Conservation (phyloP, 1,140 invertebrate species). For the Plectus sambesii region DNA sequence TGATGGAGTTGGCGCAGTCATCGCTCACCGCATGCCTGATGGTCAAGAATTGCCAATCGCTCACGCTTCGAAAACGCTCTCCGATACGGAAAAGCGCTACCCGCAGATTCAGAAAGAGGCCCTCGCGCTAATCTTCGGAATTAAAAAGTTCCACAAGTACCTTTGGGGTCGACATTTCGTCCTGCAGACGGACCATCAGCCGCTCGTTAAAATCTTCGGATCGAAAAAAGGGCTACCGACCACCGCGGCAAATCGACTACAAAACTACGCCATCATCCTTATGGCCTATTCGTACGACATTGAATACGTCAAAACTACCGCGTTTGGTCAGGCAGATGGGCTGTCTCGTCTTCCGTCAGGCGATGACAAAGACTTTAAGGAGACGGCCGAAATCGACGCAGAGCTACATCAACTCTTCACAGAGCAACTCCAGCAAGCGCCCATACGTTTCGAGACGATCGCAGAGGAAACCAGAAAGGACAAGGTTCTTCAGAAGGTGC, state of each 20-base stretch:
- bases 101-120: slow-evolving; percentile 53
- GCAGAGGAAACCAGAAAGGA: too few species aligned
- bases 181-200: slow-evolving; percentile 50
- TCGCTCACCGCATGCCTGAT: slow-evolving; percentile 49
- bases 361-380: too few species aligned
- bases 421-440: too few species aligned
- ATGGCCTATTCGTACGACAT: slow-evolving; percentile 32
- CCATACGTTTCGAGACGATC: too few species aligned
- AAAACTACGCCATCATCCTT: slow-evolving; percentile 36
- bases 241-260: slow-evolving; percentile 35
- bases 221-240: slow-evolving; percentile 40
- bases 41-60: slow-evolving; percentile 47
- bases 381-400: too few species aligned
- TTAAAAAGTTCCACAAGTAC: slow-evolving; percentile 51
- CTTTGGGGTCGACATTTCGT: slow-evolving; percentile 47
- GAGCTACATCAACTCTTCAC: too few species aligned
- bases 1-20: slow-evolving; percentile 48
- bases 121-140: slow-evolving; percentile 48
- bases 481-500: too few species aligned
- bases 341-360: slow-evolving; percentile 16
- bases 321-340: slow-evolving; percentile 15
- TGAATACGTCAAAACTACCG: slow-evolving; percentile 10
- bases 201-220: slow-evolving; percentile 46
- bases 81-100: slow-evolving; percentile 50
- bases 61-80: slow-evolving; percentile 48